phyloP scores from a whole-genome alignment of 2,797 vertebrate genomes.

The Serranus cabrilla region DNA sequence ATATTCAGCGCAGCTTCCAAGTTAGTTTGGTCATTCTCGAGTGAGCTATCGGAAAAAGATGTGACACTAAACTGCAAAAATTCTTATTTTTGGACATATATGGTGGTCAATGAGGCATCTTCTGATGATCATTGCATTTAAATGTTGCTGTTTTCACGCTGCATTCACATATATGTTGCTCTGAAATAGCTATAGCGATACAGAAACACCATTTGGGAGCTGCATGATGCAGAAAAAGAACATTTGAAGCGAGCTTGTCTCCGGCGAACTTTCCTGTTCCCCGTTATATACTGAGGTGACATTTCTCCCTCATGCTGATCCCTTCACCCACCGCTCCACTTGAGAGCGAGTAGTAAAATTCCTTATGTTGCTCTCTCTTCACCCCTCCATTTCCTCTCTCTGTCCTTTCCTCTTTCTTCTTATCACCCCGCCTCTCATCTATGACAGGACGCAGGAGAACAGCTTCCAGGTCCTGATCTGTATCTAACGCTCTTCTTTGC shows the following conservation, averaged over 20 bases:
- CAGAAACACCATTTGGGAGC: slow-evolving; percentile 24
- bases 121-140: slow-evolving; percentile 43
- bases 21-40: slow-evolving; percentile 4
- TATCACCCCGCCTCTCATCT: slow-evolving; percentile 72
- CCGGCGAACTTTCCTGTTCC: slow-evolving; percentile 37
- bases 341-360: slow-evolving; percentile 58
- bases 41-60: slow-evolving; percentile 1
- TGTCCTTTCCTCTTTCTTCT: slow-evolving; percentile 65
- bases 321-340: slow-evolving; percentile 48
- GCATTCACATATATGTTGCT: slow-evolving; percentile 36
- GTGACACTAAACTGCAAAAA: slow-evolving; percentile 1
- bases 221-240: slow-evolving; percentile 39
- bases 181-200: slow-evolving; percentile 22
- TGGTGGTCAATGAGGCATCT: slow-evolving; percentile 26
- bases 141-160: slow-evolving; percentile 44
- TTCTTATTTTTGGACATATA: not conserved
- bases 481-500: slow-evolving; percentile 60
- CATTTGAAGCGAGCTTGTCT: slow-evolving; percentile 31
- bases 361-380: slow-evolving; percentile 56
- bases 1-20: not conserved
- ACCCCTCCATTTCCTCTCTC: slow-evolving; percentile 54
- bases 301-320: slow-evolving; percentile 54
- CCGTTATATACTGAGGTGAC: slow-evolving; percentile 46
- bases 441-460: slow-evolving; percentile 74
- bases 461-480: slow-evolving; percentile 77